These are phyloP conservation scores for Heliconius himera DNA, from an alignment of 1,140 invertebrate species.

Conservation along the genomic window DNA sequence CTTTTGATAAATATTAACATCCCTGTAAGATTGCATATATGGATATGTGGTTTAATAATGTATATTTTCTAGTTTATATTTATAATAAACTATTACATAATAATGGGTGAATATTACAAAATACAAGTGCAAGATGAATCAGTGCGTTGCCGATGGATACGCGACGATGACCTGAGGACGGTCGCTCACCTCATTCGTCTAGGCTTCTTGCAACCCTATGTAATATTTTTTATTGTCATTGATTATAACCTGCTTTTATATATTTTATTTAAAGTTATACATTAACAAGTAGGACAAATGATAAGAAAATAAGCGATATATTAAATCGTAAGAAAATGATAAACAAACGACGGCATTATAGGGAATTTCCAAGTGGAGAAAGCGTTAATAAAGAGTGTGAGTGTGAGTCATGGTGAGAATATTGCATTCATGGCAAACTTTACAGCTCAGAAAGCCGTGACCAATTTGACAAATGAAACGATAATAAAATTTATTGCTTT, in stretches of 20 bases:
- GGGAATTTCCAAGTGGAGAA: constrained; percentile 37
- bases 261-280: not conserved
- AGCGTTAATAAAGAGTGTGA: no score
- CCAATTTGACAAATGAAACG: no score
- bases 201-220: constrained; percentile 22
- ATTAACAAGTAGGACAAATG: not conserved
- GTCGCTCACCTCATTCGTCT: constrained; percentile 64
- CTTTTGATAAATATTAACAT: no score
- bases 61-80: not conserved
- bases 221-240: not conserved
- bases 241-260: not conserved
- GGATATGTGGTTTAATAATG: not conserved
- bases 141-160: constrained; percentile 42
- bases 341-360: constrained; percentile 23
- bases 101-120: constrained; percentile 45
- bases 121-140: constrained; percentile 61
- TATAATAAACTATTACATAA: not conserved
- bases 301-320: not conserved
- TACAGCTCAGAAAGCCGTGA: no score
- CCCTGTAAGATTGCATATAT: not conserved
- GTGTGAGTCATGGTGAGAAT: no score
- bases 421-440: no score
- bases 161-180: constrained; percentile 61
- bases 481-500: no score
- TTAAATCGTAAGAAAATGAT: not conserved